Conservation (phyloP, 2,888 invertebrate species). For the Yponomeuta evonymella region DNA sequence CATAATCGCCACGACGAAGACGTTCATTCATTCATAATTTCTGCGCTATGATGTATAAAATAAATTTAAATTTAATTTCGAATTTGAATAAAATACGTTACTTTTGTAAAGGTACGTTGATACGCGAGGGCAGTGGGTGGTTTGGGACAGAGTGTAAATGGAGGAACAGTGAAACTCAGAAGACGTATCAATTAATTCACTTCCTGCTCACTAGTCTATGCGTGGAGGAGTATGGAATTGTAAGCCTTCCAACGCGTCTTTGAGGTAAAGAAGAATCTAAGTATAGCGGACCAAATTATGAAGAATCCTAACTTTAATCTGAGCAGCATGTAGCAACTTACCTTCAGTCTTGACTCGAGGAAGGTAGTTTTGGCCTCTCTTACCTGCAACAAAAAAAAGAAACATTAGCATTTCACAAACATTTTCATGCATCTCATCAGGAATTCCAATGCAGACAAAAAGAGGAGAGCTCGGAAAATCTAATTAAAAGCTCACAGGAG, state of each 20-base stretch:
- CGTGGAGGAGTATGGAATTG: too few relatives aligned
- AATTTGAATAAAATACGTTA: too few relatives aligned
- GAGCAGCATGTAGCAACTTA: background rate
- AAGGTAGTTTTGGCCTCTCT: background rate
- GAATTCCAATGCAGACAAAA: background rate
- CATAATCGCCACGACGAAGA: too few relatives aligned
- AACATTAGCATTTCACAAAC: background rate
- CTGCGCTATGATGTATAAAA: too few relatives aligned
- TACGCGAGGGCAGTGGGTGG: too few relatives aligned
- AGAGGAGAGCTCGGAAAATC: background rate
- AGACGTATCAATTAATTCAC: background rate
- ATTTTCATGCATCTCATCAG: background rate
- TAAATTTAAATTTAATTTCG: too few relatives aligned
- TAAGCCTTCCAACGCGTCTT: background rate
- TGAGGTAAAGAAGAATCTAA: too few relatives aligned
- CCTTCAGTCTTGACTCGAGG: background rate
- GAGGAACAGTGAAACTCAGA: background rate
- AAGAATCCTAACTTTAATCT: too few relatives aligned
- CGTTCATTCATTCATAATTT: too few relatives aligned
- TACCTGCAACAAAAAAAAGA: background rate
- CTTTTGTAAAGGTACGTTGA: too few relatives aligned
- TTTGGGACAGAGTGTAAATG: background rate
- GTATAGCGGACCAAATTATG: too few relatives aligned
- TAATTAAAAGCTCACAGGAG: background rate
- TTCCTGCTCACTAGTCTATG: background rate